Evolutionary conservation across 2,113 vertebrate species (phyloP).

Genomic region (Sapayoa aenigma): DNA sequence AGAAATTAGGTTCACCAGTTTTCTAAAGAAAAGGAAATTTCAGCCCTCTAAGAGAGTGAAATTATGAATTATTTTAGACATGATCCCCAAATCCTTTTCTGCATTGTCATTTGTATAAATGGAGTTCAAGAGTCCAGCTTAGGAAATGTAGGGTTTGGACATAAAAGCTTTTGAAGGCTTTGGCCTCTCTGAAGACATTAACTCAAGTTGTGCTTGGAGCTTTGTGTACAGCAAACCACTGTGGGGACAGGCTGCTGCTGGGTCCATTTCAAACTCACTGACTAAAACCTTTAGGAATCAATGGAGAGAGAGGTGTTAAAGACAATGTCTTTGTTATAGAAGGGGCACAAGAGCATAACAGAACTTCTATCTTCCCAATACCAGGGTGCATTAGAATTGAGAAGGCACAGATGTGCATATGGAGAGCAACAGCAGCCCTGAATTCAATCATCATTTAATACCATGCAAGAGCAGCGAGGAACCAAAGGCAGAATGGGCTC

Average conservation of each 20-base stretch:
- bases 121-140: background rate
- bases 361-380: background rate
- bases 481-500: background rate
- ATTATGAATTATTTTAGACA: background rate
- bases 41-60: background rate
- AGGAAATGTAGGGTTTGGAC: background rate
- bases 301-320: background rate
- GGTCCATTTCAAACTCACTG: background rate
- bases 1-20: background rate
- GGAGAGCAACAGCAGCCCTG: background rate
- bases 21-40: background rate
- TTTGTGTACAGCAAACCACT: background rate
- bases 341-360: background rate
- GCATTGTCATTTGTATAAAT: accelerated
- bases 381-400: background rate
- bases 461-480: background rate
- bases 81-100: background rate
- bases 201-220: background rate
- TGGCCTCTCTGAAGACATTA: background rate
- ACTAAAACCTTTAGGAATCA: background rate
- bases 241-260: background rate
- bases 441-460: background rate
- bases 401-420: background rate
- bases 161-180: background rate
- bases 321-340: background rate